phyloP scores from a whole-genome alignment of 2,888 invertebrate genomes.

The Catonia carolina region DNA sequence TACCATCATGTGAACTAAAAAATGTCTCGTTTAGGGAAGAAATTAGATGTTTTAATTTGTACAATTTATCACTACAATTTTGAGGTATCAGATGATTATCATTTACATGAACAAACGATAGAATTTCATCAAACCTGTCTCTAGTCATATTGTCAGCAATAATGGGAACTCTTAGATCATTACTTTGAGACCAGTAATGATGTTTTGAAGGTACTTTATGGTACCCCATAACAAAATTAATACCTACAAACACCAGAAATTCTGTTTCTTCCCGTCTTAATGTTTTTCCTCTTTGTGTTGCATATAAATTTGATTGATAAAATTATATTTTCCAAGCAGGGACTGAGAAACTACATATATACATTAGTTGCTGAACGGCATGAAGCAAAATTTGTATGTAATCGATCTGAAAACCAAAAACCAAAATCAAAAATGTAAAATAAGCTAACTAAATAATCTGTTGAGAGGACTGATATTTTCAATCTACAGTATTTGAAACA shows the following conservation, averaged over 20 bases:
- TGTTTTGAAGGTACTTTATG: not conserved
- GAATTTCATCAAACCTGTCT: slow-evolving; percentile 2
- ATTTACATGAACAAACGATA: slow-evolving; percentile 1
- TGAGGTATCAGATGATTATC: not conserved
- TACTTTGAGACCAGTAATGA: not conserved
- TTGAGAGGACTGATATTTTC: too few relatives aligned
- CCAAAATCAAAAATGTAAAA: not conserved
- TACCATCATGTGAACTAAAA: slow-evolving; percentile 2
- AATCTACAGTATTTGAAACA: not conserved
- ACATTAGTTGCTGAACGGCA: not conserved
- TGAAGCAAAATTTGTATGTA: not conserved
- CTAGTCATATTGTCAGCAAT: not conserved
- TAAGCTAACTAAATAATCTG: not conserved
- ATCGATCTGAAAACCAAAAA: not conserved
- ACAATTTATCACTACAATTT: not conserved
- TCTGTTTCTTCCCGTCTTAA: not conserved
- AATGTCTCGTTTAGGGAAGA: not conserved
- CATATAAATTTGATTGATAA: not conserved
- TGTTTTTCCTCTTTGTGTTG: not conserved
- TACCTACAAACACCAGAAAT: not conserved
- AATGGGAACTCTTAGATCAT: not conserved
- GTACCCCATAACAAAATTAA: slow-evolving; percentile 15
- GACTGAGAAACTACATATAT: not conserved
- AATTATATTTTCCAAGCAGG: not conserved
- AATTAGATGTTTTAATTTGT: slow-evolving; percentile 9